Conservation (phyloP, 2,113 vertebrate species). For the Bothrops jararaca region DNA sequence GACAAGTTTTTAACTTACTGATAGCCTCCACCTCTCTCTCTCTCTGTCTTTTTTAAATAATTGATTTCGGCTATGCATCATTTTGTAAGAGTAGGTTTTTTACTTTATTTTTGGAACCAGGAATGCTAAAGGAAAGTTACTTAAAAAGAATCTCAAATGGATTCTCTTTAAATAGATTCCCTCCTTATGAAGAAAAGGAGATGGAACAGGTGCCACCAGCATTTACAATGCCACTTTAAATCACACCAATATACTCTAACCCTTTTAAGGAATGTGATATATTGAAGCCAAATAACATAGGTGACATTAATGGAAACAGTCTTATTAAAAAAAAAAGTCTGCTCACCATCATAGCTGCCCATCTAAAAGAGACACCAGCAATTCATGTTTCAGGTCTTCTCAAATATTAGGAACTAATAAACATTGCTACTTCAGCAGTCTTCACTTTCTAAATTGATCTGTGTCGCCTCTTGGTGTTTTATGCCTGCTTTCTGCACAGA, state of each 20-base stretch:
- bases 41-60: background rate
- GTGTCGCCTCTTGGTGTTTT: too few species aligned
- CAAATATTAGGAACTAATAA: background rate
- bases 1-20: background rate
- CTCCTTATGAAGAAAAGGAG: background rate
- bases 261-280: slow-evolving; percentile 39
- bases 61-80: background rate
- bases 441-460: background rate
- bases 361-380: background rate
- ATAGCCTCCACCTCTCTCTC: background rate
- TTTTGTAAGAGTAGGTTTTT: background rate
- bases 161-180: background rate
- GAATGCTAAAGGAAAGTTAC: background rate
- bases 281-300: background rate
- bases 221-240: background rate
- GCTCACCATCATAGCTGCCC: background rate
- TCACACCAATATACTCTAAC: background rate
- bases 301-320: background rate
- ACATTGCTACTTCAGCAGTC: background rate
- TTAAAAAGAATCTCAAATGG: background rate
- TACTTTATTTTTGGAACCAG: background rate
- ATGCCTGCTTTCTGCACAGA: background rate
- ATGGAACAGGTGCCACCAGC: background rate
- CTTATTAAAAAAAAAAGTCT: background rate
- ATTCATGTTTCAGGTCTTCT: background rate